Conservation (phyloP, 2,888 invertebrate genomes). For the Phytoseiulus persimilis region DNA sequence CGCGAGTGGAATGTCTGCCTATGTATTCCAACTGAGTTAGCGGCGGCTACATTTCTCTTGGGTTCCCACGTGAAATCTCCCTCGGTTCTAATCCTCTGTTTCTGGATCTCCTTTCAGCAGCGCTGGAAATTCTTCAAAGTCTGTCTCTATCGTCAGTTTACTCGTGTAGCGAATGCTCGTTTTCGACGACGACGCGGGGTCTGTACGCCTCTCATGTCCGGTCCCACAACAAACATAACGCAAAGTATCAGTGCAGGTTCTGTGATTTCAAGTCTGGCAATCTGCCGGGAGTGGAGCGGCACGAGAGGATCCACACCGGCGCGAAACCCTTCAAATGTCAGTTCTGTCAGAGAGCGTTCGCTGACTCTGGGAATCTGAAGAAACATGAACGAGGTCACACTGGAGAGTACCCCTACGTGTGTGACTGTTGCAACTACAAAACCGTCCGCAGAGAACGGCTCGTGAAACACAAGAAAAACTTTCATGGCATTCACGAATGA, state of each 20-base stretch:
- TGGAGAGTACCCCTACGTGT: conserved; percentile 27
- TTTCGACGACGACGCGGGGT: conserved; percentile 16
- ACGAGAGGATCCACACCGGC: conserved; percentile 25
- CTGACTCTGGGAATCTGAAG: conserved; percentile 22
- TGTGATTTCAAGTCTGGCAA: conserved; percentile 38
- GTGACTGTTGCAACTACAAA: conserved; percentile 31
- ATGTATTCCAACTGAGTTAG: too few relatives aligned
- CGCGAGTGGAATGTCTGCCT: too few relatives aligned
- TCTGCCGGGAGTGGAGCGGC: conserved; percentile 23
- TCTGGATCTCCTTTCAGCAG: not conserved
- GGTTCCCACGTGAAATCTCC: too few relatives aligned
- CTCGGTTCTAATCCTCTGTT: not conserved
- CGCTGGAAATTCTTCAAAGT: not conserved
- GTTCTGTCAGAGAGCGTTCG: conserved; percentile 29
- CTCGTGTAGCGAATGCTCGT: conserved; percentile 24
- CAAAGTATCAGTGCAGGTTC: conserved; percentile 30
- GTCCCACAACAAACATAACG: conserved; percentile 27
- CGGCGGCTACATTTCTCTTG: not conserved
- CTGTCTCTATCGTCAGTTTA: conserved; percentile 27
- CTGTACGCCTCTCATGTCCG: conserved; percentile 21
- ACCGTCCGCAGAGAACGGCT: conserved; percentile 30
- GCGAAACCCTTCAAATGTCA: conserved; percentile 16
- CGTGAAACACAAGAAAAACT: conserved; percentile 34
- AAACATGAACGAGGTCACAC: conserved; percentile 30
- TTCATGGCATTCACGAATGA: conserved; percentile 20